These are phyloP conservation scores for Gambusia yucatana DNA, from an alignment of 2,797 vertebrate genomes.

Conservation along the genomic window DNA sequence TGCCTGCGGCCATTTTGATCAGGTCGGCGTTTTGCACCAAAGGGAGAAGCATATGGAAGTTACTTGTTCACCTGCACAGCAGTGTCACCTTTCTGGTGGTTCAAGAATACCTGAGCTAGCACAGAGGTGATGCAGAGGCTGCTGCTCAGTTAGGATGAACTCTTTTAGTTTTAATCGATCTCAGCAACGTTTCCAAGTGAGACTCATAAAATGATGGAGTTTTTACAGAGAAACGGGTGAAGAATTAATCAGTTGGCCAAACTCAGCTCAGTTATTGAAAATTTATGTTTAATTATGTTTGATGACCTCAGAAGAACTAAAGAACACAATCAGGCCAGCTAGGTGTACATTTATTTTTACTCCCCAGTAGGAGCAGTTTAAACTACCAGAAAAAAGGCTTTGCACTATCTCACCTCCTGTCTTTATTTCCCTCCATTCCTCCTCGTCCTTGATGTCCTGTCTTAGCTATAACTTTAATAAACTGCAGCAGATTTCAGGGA, in stretches of 20 bases:
- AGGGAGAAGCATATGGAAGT: background rate
- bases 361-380: background rate
- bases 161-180: background rate
- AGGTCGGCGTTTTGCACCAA: slow-evolving; percentile 3
- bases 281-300: too few species aligned
- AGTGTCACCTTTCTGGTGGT: slow-evolving; percentile 10
- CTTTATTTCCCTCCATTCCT: slow-evolving; percentile 18
- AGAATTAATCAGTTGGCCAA: background rate
- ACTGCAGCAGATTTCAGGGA: slow-evolving; percentile 7
- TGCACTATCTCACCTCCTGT: slow-evolving; percentile 15
- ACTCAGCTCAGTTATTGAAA: too few species aligned
- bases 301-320: background rate
- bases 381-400: slow-evolving; percentile 12
- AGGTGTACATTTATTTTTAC: background rate
- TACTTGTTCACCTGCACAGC: background rate
- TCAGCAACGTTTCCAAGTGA: background rate
- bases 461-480: slow-evolving; percentile 39
- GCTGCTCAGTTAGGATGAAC: background rate
- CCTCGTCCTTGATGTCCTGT: background rate
- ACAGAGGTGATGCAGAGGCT: slow-evolving; percentile 2
- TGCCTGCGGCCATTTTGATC: background rate
- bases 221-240: background rate
- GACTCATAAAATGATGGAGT: background rate
- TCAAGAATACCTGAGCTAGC: slow-evolving; percentile 18
- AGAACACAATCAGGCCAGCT: background rate